Evolutionary conservation across 2,888 invertebrate species (phyloP).

Genomic region (Dryadula phaetusa): DNA sequence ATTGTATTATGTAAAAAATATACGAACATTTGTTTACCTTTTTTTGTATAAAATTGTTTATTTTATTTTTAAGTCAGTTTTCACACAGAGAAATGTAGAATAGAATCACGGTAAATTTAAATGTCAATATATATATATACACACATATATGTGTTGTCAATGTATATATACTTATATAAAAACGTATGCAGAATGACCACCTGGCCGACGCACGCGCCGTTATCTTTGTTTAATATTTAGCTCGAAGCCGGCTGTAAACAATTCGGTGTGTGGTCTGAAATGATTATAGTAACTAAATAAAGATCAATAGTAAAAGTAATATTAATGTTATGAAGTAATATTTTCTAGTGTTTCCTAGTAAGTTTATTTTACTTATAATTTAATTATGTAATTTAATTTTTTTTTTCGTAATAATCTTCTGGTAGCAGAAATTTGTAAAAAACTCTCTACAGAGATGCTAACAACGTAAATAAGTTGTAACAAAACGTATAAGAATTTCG

Average conservation of each 20-base stretch:
- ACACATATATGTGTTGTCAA: too few species aligned
- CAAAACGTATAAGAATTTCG: too few species aligned
- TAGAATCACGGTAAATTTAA: neutral
- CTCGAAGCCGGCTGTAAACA: constrained; percentile 14
- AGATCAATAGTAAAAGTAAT: constrained; percentile 3
- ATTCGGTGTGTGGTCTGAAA: constrained; percentile 17
- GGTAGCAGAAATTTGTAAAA: too few species aligned
- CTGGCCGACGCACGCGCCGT: constrained; percentile 26
- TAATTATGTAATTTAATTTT: too few species aligned
- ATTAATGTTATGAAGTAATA: neutral
- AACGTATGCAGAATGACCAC: neutral
- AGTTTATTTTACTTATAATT: neutral
- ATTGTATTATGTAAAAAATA: too few species aligned
- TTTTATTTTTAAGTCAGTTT: too few species aligned
- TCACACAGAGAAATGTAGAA: neutral
- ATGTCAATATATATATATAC: too few species aligned
- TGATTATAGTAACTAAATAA: neutral
- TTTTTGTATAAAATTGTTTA: too few species aligned
- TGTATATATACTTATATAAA: constrained; percentile 8
- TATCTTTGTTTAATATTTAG: constrained; percentile 31
- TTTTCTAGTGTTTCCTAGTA: neutral
- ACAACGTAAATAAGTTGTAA: too few species aligned
- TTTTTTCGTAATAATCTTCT: too few species aligned
- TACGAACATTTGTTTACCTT: too few species aligned
- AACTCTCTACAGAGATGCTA: too few species aligned